Base-by-base conservation (phyloP, 2,888 invertebrate genomes). In the Pegoplata infirma region DNA sequence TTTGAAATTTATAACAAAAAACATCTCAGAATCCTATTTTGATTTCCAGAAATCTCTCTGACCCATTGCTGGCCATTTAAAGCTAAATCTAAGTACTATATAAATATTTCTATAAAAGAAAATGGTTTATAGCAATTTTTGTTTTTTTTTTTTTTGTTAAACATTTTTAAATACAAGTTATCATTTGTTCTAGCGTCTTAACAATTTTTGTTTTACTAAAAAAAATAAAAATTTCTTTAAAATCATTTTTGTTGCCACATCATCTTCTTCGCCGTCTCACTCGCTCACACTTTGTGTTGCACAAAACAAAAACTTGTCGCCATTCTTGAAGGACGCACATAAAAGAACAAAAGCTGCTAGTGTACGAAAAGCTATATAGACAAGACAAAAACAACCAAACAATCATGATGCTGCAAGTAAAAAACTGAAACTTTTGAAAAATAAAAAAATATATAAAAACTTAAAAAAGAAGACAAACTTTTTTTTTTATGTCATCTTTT, bases 401-500 rank as follows among this genome's bases (percentile, higher is more conserved):
- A 59, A 4, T 10, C 51, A 12, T n/a, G n/a, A n/a, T n/a, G n/a
- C n/a, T n/a, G n/a, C n/a, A n/a, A n/a, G 7, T n/a, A 44, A 61
- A 56, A 55, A 40, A 36, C 21, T n/a, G n/a, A 51, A 66, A 53
- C 17, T 53, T 53, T n/a, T 47, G 8, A 8, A 53, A 76, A 71
- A 58, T 59, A 21, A 19, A 44, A n/a, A 40, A 51, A 2, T 8
- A 47, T 19, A 40, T 12, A 17, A 17, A 16, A 56, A 4, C 0
- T 14, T 14, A n/a, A 12, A 25, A 49, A 23, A 64, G 14, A 64
- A 64, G 32, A 64, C 63, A 64, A 78, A 74, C 46, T 74, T 78
- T 72, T 69, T n/a, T n/a, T 77, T 76, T 72, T 28, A 69, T 72
- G 76, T 77, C 76, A 69, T 64, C 69, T 59, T 78, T 78, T 78